phyloP scores from a whole-genome alignment of 1,140 invertebrate species.

The Listronotus oregonensis region DNA sequence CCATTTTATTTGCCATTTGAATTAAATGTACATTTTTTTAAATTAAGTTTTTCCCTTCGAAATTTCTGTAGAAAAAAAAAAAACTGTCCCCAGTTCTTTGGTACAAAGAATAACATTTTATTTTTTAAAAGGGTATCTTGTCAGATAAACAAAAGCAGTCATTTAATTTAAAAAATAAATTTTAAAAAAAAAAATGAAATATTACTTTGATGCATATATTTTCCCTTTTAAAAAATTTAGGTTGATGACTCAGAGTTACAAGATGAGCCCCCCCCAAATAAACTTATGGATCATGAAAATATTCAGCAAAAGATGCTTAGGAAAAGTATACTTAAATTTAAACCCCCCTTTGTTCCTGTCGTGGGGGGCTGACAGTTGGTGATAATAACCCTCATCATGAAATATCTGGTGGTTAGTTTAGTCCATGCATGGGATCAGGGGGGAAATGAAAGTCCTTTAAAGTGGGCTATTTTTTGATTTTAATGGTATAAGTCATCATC shows the following conservation, averaged over 20 bases:
- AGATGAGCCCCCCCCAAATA: slow-evolving; percentile 94
- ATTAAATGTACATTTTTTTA: too few species aligned
- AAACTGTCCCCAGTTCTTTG: too few species aligned
- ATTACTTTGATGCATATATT: background rate
- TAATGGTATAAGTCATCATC: slow-evolving; percentile 95
- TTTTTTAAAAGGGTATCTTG: too few species aligned
- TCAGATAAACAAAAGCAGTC: too few species aligned
- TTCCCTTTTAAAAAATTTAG: slow-evolving; percentile 57
- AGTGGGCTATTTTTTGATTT: slow-evolving; percentile 93
- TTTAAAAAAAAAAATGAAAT: too few species aligned
- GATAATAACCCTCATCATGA: slow-evolving; percentile 47
- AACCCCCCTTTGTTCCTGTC: slow-evolving; percentile 75
- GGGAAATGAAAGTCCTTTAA: slow-evolving; percentile 96
- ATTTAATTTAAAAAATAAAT: too few species aligned
- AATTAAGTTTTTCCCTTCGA: too few species aligned
- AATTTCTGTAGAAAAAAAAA: too few species aligned
- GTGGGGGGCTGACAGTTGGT: slow-evolving; percentile 51
- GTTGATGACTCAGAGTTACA: slow-evolving; percentile 96
- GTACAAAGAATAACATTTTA: too few species aligned
- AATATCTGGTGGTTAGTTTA: slow-evolving; percentile 98
- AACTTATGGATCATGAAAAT: slow-evolving; percentile 98
- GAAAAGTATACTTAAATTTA: slow-evolving; percentile 86
- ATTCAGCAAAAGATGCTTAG: slow-evolving; percentile 97
- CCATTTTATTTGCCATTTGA: too few species aligned
- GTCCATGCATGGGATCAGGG: slow-evolving; percentile 96